Base-by-base conservation (phyloP, 1,140 invertebrate species). In the Drosophila cardini region DNA sequence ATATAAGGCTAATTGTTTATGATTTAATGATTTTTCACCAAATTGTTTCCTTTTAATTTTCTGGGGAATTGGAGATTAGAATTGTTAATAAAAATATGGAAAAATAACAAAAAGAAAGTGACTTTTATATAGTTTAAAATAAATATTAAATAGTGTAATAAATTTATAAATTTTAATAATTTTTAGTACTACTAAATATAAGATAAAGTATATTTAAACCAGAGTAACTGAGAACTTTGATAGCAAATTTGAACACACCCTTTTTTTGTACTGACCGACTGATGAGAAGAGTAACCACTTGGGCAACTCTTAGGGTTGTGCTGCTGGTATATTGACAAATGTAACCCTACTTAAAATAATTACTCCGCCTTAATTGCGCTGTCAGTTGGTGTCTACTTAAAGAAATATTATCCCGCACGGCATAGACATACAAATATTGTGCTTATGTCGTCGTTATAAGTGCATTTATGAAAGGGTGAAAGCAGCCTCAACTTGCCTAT, bases 341-440 rank as follows among this genome's bases (percentile, higher is more conserved):
- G 83, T 89, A 87, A 89, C 83, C 83, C 83, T 87, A 87, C 83
- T 87, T 87, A 87, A 87, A 87, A 87, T 87, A 87, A 87, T 87
- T 87, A 89, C 84, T 87, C 69, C 48, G 83, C 84, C 83, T 87
- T 87, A 89, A 89, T 87, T 87, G 84, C 83, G 76, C 84, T 83
- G 83, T 89, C 83, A 87, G 79, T 87, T 89, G 84, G 84, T 87
- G 79, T 89, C 83, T 87, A 87, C 82, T 87, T 87, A 87, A 76
- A 80, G 78, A 87, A 87, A 89, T 89, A 87, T 87, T 86, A 86
- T 86, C 82, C 82, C 76, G 82, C 72, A 83, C 64, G 65, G 48
- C 58, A 71, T 56, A 68, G 67, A 85, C 68, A 86, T 62, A 76
- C 64, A 86, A 76, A 86, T 71, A 74, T 77, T 74, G 64, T 73